A percentile compares a stretch with the other conserved stretches of the same genome.
Evolutionary conservation across 2,113 vertebrate genomes (phyloP).

Genomic region (Toxotes chatareus): DNA sequence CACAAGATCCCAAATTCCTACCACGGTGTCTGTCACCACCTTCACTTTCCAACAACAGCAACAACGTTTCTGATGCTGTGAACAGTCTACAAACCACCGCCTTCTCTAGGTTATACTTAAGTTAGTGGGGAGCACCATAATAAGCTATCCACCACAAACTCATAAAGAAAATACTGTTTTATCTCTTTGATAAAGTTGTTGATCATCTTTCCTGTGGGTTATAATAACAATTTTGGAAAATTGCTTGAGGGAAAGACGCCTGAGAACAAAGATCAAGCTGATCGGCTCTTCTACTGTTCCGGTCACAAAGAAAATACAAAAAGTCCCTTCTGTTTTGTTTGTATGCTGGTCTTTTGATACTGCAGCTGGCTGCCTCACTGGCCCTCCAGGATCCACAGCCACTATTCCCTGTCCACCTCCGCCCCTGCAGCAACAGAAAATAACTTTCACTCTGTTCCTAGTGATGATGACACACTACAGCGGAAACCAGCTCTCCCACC

Average conservation of each 20-base stretch:
- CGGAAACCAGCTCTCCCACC: constrained; percentile 74
- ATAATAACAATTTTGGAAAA: constrained; percentile 7
- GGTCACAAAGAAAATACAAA: constrained; percentile 21
- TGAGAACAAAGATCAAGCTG: constrained; percentile 33
- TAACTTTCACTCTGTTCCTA: constrained; percentile 58
- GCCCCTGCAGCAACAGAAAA: constrained; percentile 65
- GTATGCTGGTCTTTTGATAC: constrained; percentile 50
- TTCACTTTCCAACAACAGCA: not conserved
- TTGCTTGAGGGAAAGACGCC: not conserved
- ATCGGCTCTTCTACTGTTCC: constrained; percentile 10
- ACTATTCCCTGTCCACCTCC: constrained; percentile 66
- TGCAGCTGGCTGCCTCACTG: constrained; percentile 63
- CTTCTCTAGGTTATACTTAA: not conserved
- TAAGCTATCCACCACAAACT: constrained; percentile 9
- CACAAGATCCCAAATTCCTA: too few species aligned
- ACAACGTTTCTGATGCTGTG: not conserved
- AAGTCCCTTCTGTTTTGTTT: constrained; percentile 46
- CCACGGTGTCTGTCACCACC: not conserved
- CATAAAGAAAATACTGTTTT: not conserved
- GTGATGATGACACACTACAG: constrained; percentile 55
- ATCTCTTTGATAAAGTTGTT: constrained; percentile 27
- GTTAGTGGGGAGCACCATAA: not conserved
- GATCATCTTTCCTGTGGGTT: constrained; percentile 1
- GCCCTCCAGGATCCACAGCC: constrained; percentile 32
- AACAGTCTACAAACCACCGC: not conserved